Base-by-base conservation (phyloP, 2,797 vertebrate species). In the Pseudochromis fuscus region DNA sequence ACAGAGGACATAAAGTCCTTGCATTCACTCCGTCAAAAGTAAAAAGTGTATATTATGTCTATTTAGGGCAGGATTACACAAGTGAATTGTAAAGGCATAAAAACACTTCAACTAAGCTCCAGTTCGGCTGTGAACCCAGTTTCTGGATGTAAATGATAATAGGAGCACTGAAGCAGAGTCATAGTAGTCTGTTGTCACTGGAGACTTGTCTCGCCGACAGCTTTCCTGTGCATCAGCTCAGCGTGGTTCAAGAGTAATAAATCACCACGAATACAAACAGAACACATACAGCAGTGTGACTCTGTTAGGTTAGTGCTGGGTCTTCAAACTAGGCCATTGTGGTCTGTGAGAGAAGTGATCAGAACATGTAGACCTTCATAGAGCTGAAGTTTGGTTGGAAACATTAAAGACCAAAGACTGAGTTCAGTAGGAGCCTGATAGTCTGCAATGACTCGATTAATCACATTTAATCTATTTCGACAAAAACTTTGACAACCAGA, bases 201-300 rank as follows among this genome's bases (percentile, higher is more conserved):
- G 90, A 92, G 89, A 89, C 81, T 69, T 51, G 83, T 85, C 79
- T 82, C 3, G 30, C 81, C 66, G 83, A 82, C 82, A 83, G 79
- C 51, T 86, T 83, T 80, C 73, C 45, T 50, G 72, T 53, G 72
- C 83, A 63, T 82, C 87, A 71, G 69, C 81, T 60, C 69, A 56
- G 77, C 58, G 18, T 40, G 51, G 81, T 85, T 89, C 86, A 80
- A 27, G 76, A 79, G 88, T 83, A 90, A 92, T 93, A 93, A 93
- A 92, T 93, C 91, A 93, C 81, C 21, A 46, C 27, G 56, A 80
- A 83, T 79, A 60, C 83, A 81, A 80, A 75, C 72, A 77, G 83
- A 86, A 77, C 76, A 77, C 59, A 58, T 69, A 67, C 28, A 85
- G 67, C 67, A 65, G 73, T 62, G 57, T 57, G 79, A 81, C 79